phyloP scores from a whole-genome alignment of 2,113 vertebrate species.

The Benitochromis conjunctus region DNA sequence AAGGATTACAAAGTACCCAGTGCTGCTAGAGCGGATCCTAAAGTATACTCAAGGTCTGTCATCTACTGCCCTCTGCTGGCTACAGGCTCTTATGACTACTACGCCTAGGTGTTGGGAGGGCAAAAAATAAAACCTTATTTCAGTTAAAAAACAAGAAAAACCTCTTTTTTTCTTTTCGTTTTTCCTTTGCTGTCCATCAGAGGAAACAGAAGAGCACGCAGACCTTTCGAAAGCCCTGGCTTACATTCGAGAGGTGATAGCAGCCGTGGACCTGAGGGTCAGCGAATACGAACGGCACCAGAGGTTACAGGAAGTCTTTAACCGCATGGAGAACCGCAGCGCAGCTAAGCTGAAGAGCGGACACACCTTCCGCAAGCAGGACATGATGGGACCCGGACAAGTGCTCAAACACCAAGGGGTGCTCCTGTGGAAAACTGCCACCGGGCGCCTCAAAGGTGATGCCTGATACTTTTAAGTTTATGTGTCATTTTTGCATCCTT shows the following conservation, averaged over 20 bases:
- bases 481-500: neutral
- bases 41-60: constrained; percentile 86
- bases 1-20: constrained; percentile 96
- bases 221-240: constrained; percentile 81
- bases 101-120: neutral
- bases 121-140: neutral
- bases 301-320: constrained; percentile 84
- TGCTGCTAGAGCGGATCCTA: constrained; percentile 90
- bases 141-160: neutral
- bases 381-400: constrained; percentile 79
- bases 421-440: constrained; percentile 95
- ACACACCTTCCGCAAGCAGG: constrained; percentile 86
- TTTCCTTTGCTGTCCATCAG: constrained; percentile 53
- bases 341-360: constrained; percentile 88
- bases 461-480: neutral
- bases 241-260: constrained; percentile 85
- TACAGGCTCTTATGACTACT: accelerated
- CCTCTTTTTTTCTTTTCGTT: neutral
- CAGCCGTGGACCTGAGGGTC: constrained; percentile 86
- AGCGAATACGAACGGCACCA: constrained; percentile 87
- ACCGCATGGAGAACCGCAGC: constrained; percentile 90
- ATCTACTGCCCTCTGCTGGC: constrained; percentile 44
- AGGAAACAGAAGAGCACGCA: constrained; percentile 82
- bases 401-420: constrained; percentile 82
- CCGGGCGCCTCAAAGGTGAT: constrained; percentile 93